Evolutionary conservation across 2,888 invertebrate genomes (phyloP), one percentile per base, ranked within the genome.

Genomic region (Mechanitis messenoides): DNA sequence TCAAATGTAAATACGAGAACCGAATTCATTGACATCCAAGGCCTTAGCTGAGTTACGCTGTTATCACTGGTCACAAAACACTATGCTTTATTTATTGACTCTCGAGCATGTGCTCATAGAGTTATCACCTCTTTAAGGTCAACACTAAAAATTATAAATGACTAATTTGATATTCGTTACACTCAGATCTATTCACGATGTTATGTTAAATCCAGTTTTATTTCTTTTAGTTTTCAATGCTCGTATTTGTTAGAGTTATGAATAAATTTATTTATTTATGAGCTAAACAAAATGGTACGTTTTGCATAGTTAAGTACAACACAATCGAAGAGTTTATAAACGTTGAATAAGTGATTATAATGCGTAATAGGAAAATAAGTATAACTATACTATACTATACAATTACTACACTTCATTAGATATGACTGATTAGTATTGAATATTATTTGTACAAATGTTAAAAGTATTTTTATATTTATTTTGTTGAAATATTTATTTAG

Each of bases 1-100:
- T 64, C 66, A 61, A 69, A 76, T 75, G 74, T 73, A 79, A 77
- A 80, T 75, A 74, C 31, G 57, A 65, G 55, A 62, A 66, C 68
- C 68, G 66, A 69, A 68, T 61, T 55, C 65, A 70, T 20, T 20
- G 75, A 76, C 78, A 79, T 79, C 72, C 77, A 79, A 80, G 79
- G 81, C 69, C 71, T 60, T 50, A 76, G 56, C 57, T 75, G 70
- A 80, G 75, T 75, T 67, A 70, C 66, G 63, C 58, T 63, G 56
- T 76, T 83, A 82, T 82, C 82, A 76, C 66, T 72, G 58, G 35
- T 35, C 6, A 35, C 35, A 47, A 55, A 59, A 55, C 61, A 47
- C n/a, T 5, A 5, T 47, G 20, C 20, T 47, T 47, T 47, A 50
- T 50, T 9, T 50, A 31, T 50, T 28, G 50, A 11, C 50, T 50